These are phyloP conservation scores for Hexactinellida sp. DNA, from an alignment of 37 sponge, comb jelly and placozoan species.

Conservation along the genomic window DNA sequence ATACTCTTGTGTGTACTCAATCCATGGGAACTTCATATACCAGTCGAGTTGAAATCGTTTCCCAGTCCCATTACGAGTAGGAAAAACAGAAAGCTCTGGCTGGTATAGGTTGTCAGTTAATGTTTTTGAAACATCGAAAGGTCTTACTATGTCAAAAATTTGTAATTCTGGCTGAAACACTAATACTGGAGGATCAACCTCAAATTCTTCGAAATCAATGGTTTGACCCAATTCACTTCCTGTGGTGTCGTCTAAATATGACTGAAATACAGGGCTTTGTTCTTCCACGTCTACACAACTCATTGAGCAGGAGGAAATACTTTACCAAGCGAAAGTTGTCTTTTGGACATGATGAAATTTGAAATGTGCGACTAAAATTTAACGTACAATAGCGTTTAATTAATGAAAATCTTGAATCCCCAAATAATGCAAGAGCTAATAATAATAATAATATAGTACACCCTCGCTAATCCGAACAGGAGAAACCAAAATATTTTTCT, in stretches of 20 bases:
- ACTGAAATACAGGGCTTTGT: conserved; percentile 9
- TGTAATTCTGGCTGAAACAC: not conserved
- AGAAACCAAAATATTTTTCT: no score
- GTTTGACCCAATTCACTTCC: not conserved
- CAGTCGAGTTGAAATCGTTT: conserved; percentile 9
- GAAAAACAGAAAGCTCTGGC: conserved; percentile 12
- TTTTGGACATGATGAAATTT: not conserved
- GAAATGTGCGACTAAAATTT: not conserved
- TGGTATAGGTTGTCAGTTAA: not conserved
- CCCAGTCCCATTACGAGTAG: not conserved
- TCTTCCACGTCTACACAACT: not conserved
- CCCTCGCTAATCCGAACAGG: no score
- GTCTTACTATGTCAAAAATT: conserved; percentile 6
- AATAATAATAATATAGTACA: no score
- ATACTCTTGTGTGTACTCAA: not conserved
- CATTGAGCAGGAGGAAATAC: not conserved
- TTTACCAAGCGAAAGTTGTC: not conserved
- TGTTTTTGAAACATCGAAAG: conserved; percentile 18
- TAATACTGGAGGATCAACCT: not conserved
- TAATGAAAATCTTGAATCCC: not conserved
- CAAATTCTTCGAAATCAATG: not conserved
- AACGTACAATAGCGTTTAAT: not conserved
- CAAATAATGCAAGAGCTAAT: no score
- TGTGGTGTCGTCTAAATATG: not conserved
- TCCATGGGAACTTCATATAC: conserved; percentile 11